These are phyloP conservation scores for Agonum fuliginosum DNA, from an alignment of 2,888 invertebrate genomes.

Conservation along the genomic window DNA sequence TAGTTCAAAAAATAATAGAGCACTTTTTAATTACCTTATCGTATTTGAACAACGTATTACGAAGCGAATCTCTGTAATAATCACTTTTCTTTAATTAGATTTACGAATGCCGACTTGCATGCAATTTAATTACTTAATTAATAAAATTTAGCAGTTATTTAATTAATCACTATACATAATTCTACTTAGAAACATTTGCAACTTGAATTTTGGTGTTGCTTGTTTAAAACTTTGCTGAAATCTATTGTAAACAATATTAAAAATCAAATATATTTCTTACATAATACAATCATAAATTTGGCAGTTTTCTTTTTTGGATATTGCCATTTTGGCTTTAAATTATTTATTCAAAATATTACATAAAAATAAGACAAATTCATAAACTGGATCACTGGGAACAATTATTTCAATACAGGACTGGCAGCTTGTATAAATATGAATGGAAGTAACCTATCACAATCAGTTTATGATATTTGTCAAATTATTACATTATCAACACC, in stretches of 20 bases:
- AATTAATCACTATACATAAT: constrained; percentile 53
- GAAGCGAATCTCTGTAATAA: constrained; percentile 48
- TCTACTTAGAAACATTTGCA: constrained; percentile 54
- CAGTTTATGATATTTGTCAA: constrained; percentile 24
- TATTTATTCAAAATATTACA: neutral
- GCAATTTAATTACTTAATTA: constrained; percentile 42
- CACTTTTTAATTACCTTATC: constrained; percentile 49
- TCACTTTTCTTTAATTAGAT: constrained; percentile 41
- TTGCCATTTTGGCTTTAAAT: constrained; percentile 21
- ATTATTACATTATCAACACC: constrained; percentile 7
- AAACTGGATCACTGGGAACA: constrained; percentile 5
- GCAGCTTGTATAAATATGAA: constrained; percentile 13
- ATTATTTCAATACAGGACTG: constrained; percentile 17
- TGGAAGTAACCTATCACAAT: constrained; percentile 24
- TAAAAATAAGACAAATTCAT: constrained; percentile 17
- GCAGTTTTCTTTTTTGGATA: constrained; percentile 38
- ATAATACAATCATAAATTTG: constrained; percentile 33
- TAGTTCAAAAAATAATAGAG: constrained; percentile 55
- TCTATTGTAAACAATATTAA: constrained; percentile 18
- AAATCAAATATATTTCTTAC: constrained; percentile 3
- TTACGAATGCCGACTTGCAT: constrained; percentile 48
- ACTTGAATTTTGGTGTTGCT: constrained; percentile 47
- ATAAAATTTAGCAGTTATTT: constrained; percentile 53
- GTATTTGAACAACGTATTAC: constrained; percentile 46
- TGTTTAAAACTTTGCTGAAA: constrained; percentile 51